phyloP scores from a whole-genome alignment of 2,113 vertebrate genomes.

The Hippotragus niger region DNA sequence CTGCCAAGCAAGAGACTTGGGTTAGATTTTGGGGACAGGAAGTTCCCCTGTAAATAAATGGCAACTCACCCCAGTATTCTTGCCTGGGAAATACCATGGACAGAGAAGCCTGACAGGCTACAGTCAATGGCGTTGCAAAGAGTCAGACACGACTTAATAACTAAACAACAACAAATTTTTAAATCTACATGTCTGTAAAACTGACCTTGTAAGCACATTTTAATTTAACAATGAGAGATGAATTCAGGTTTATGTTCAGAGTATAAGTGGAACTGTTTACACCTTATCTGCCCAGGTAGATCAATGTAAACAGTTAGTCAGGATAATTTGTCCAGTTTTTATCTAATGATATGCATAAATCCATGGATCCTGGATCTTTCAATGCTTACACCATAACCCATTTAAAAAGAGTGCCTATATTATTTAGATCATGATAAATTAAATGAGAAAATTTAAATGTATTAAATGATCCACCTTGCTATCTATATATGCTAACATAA shows the following conservation, averaged over 20 bases:
- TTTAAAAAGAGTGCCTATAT: not conserved
- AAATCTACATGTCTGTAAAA: not conserved
- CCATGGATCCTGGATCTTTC: not conserved
- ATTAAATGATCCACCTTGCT: not conserved
- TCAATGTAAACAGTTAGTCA: not conserved
- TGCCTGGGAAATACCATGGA: not conserved
- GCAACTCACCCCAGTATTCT: not conserved
- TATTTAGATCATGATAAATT: not conserved
- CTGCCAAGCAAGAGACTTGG: not conserved
- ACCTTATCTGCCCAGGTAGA: not conserved
- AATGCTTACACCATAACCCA: not conserved
- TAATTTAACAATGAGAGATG: not conserved
- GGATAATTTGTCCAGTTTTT: not conserved
- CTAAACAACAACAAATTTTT: not conserved
- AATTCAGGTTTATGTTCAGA: not conserved
- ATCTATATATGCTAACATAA: not conserved
- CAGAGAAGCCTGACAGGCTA: not conserved
- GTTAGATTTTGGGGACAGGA: not conserved
- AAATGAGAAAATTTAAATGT: slow-evolving; percentile 1
- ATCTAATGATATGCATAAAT: not conserved
- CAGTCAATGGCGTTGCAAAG: not conserved
- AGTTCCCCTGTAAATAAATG: not conserved
- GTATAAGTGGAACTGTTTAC: not conserved
- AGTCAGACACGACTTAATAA: not conserved
- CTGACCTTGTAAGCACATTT: not conserved